Conservation (phyloP, 2,113 vertebrate genomes). For the Taxidea taxus region DNA sequence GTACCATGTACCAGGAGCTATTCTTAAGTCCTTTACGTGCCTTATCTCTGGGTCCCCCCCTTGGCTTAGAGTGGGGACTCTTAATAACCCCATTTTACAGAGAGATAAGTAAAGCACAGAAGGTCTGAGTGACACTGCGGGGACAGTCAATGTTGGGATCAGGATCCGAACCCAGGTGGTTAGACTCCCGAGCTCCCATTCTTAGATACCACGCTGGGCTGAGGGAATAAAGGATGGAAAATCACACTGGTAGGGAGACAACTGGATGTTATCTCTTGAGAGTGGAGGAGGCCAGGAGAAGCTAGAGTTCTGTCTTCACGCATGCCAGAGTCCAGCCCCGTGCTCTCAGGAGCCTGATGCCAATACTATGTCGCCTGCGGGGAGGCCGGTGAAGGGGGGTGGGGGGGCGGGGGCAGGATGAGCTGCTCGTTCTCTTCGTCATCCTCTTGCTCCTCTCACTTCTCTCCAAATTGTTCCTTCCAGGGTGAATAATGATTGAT, state of each 20-base stretch:
- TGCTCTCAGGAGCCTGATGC: background rate
- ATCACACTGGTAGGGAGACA: background rate
- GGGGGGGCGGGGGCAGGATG: fast-evolving
- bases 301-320: background rate
- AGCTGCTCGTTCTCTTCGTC: background rate
- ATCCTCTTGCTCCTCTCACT: background rate
- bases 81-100: background rate
- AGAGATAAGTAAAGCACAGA: background rate
- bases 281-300: background rate
- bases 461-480: background rate
- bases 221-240: background rate
- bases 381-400: fast-evolving
- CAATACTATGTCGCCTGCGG: fast-evolving
- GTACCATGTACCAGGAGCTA: background rate
- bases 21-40: background rate
- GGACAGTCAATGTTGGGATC: background rate
- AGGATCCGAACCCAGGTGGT: background rate
- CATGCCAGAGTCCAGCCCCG: background rate
- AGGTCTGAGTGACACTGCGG: background rate
- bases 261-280: background rate
- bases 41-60: background rate
- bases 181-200: background rate
- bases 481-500: background rate
- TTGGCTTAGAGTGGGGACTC: background rate
- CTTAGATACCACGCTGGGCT: background rate